These are phyloP conservation scores for Bovichtus diacanthus DNA, from an alignment of 2,797 vertebrate species.

Conservation along the genomic window DNA sequence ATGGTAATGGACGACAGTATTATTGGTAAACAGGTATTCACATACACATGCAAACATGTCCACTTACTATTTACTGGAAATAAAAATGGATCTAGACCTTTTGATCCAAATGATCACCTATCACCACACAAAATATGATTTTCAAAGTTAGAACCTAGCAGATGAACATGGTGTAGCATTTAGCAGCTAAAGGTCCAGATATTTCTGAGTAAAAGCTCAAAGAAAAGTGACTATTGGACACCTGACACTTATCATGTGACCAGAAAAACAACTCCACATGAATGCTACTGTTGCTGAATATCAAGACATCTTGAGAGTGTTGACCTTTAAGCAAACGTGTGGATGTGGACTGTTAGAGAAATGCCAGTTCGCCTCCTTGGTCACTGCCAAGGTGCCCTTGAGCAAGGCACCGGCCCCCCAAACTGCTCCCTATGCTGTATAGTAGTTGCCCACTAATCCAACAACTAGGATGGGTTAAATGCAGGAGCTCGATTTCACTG, in stretches of 20 bases:
- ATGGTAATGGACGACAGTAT: constrained; percentile 6
- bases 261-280: too few relatives aligned
- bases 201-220: neutral
- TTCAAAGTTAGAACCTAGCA: neutral
- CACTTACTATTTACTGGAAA: neutral
- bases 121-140: neutral
- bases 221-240: neutral
- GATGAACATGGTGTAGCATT: neutral
- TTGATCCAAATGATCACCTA: neutral
- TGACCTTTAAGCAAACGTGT: too few relatives aligned
- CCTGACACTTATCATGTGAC: too few relatives aligned
- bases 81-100: neutral
- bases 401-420: too few relatives aligned
- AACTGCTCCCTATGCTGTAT: too few relatives aligned
- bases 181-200: neutral
- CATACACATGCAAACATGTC: neutral
- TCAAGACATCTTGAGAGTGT: neutral
- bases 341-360: too few relatives aligned
- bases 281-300: neutral
- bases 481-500: too few relatives aligned
- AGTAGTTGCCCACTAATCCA: too few relatives aligned
- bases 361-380: too few relatives aligned
- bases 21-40: neutral
- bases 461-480: too few relatives aligned
- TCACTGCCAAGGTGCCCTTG: too few relatives aligned